phyloP scores from a whole-genome alignment of 2,113 vertebrate genomes.

The Hepsetus odoe region DNA sequence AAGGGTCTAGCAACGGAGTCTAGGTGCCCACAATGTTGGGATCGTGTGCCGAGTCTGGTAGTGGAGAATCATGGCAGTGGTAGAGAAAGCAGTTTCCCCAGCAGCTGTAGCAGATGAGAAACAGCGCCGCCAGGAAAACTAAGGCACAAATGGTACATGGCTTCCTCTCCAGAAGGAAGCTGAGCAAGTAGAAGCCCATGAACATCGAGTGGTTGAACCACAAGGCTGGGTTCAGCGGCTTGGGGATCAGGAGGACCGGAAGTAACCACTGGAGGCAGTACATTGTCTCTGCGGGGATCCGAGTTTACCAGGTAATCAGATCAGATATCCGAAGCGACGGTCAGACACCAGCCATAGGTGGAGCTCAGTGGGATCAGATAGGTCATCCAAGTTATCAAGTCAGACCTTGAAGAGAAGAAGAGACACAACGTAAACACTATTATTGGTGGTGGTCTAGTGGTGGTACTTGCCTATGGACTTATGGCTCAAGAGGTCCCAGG shows the following conservation, averaged over 20 bases:
- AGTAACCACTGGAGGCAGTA: constrained; percentile 99
- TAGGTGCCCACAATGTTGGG: constrained; percentile 95
- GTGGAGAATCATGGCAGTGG: constrained; percentile 90
- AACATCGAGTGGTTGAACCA: constrained; percentile 99
- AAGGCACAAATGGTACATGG: constrained; percentile 99
- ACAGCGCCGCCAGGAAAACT: constrained; percentile 96
- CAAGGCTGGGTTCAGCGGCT: constrained; percentile 95
- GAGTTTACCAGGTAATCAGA: constrained; percentile 27
- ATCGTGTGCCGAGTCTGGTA: constrained; percentile 90
- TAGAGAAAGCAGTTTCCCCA: constrained; percentile 99
- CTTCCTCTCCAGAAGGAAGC: constrained; percentile 98
- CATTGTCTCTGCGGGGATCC: constrained; percentile 72
- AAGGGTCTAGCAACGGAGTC: constrained; percentile 34
- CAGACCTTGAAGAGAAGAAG: constrained; percentile 47
- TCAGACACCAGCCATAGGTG: constrained; percentile 35
- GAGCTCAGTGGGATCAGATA: constrained; percentile 32
- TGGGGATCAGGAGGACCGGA: constrained; percentile 97
- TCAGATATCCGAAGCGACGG: constrained; percentile 31
- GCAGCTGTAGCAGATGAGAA: constrained; percentile 99
- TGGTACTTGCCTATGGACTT: no score
- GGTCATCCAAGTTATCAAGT: constrained; percentile 39
- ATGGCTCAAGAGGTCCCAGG: no score
- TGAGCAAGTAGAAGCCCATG: constrained; percentile 99
- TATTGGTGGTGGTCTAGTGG: no score
- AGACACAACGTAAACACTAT: not conserved